Evolutionary conservation across 2,888 invertebrate genomes (phyloP), one percentile per base, ranked within the genome.

Genomic region (Sisyra nigra): DNA sequence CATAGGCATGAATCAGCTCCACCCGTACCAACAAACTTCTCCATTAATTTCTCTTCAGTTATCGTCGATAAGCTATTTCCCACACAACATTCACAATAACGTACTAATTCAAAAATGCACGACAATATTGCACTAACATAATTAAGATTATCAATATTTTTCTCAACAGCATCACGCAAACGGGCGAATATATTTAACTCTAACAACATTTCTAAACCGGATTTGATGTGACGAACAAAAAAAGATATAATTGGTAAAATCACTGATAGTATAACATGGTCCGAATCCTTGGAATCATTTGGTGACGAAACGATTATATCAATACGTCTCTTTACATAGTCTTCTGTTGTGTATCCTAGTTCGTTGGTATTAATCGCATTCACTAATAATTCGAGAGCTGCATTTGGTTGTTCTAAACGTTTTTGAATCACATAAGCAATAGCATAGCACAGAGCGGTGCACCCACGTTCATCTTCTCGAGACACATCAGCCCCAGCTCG

Each of bases 361-460:
- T 50, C 50, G 17, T 50, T 50, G 30, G 59, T 42, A 33, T 54
- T 55, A 1, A 44, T 44, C 11, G 57, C 46, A 9, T 6, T 15
- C 10, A 37, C 19, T 15, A 62, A 48, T 44, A 49, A 52, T 24
- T 59, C 56, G 3, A 57, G 49, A 3, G 59, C 51, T 3, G 58
- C 31, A 49, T 51, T 53, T 6, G 58, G 55, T 8, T 53, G 49
- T 31, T 54, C 48, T 13, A 53, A 43, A 37, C 51, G 50, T 48
- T 61, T 61, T 10, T 54, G 51, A n/a, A 59, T 53, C n/a, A 57
- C 54, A 18, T 53, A 53, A 5, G 60, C 56, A 40, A 60, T 56
- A 8, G 57, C 58, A 45, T 62, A 62, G 47, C 62, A 62, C 8
- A 63, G 48, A 8, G 61, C 57, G 7, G 59, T 60, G 42, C 61